Evolutionary conservation across 2,888 invertebrate genomes (phyloP).

Genomic region (Gonocerus acuteangulatus): DNA sequence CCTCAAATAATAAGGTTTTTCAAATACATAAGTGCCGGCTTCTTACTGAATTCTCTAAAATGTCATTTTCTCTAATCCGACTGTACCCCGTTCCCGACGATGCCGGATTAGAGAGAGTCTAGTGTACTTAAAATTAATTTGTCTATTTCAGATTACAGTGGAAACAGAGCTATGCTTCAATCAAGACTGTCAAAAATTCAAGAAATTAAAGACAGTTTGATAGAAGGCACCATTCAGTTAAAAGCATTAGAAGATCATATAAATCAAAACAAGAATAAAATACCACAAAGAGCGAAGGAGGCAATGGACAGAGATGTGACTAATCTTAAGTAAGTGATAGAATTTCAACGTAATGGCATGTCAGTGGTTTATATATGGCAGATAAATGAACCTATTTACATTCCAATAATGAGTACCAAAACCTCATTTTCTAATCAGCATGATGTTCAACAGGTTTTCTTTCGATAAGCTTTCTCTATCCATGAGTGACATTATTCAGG

Average conservation of each 20-base stretch:
- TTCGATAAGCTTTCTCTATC: conserved; percentile 72
- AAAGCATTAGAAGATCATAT: conserved; percentile 67
- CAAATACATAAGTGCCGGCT: too few species aligned
- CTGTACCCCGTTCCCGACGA: too few species aligned
- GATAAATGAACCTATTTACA: neutral
- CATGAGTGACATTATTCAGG: conserved; percentile 67
- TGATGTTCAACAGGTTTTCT: conserved; percentile 71
- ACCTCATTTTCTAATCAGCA: neutral
- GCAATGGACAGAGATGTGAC: conserved; percentile 72
- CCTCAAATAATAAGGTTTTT: too few species aligned
- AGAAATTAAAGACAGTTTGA: conserved; percentile 69
- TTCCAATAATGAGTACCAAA: neutral
- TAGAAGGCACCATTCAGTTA: conserved; percentile 69
- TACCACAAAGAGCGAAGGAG: conserved; percentile 77
- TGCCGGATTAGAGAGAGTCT: too few species aligned
- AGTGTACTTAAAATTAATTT: too few species aligned
- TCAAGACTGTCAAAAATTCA: conserved; percentile 69
- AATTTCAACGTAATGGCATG: too few species aligned
- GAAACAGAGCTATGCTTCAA: conserved; percentile 78
- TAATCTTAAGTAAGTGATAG: conserved; percentile 52
- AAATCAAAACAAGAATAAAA: conserved; percentile 56
- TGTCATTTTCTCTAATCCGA: too few species aligned
- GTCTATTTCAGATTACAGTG: conserved; percentile 60
- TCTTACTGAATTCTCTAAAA: too few species aligned
- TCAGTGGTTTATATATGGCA: too few species aligned